A percentile compares a stretch with the other conserved stretches of the same genome.
These are phyloP conservation scores for Apostichopus japonicus DNA, from an alignment of 35 echinoderm and acorn worm species.

Conservation along the genomic window DNA sequence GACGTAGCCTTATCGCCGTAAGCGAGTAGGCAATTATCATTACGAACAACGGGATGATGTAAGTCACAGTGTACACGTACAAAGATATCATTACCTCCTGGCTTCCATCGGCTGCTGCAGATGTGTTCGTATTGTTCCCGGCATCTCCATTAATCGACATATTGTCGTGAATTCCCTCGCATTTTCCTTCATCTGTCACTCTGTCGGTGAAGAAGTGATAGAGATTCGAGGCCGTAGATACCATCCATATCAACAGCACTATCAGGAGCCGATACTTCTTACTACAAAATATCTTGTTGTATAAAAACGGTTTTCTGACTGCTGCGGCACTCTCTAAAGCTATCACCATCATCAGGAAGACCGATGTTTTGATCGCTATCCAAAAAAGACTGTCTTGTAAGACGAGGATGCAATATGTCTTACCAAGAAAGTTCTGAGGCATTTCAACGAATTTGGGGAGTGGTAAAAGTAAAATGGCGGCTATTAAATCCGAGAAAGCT, in stretches of 20 bases:
- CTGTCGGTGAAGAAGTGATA: slow-evolving; percentile 32
- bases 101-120: background rate
- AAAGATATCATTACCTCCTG: background rate
- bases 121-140: background rate
- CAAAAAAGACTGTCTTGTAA: slow-evolving; percentile 2
- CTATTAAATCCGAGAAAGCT: slow-evolving; percentile 7
- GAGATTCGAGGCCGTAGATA: background rate
- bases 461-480: slow-evolving; percentile 26
- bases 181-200: slow-evolving; percentile 7
- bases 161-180: background rate
- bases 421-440: background rate
- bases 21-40: slow-evolving; percentile 30
- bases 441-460: slow-evolving; percentile 5
- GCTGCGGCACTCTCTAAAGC: slow-evolving; percentile 25
- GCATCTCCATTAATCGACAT: background rate
- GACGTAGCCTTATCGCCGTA: slow-evolving; percentile 19
- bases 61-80: slow-evolving; percentile 24
- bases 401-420: slow-evolving; percentile 30
- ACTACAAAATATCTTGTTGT: slow-evolving; percentile 20
- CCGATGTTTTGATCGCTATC: slow-evolving; percentile 18
- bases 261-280: slow-evolving; percentile 14
- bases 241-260: background rate
- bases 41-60: slow-evolving; percentile 16
- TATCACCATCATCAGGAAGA: slow-evolving; percentile 43
- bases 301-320: slow-evolving; percentile 19